These are phyloP conservation scores for Eulithis testata DNA, from an alignment of 2,888 invertebrate genomes.

Conservation along the genomic window DNA sequence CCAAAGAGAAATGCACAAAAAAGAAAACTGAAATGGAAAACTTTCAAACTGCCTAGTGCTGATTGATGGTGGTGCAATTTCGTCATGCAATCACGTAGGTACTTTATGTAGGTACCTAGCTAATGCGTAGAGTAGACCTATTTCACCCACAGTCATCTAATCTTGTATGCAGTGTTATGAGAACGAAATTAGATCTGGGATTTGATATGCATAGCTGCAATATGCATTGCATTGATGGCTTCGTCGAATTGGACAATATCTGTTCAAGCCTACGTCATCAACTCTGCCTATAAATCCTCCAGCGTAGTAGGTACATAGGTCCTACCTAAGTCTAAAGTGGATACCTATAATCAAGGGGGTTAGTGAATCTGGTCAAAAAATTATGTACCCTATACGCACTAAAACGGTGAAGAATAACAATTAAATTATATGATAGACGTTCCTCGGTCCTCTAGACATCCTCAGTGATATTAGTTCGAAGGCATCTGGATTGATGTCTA, in stretches of 20 bases:
- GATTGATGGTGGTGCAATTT: neutral
- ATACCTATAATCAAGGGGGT: too few relatives aligned
- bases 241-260: conserved; percentile 3
- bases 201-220: conserved; percentile 31
- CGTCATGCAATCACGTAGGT: neutral
- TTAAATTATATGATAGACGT: too few relatives aligned
- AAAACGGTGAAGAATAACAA: too few relatives aligned
- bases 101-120: neutral
- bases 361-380: too few relatives aligned
- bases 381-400: too few relatives aligned
- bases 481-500: neutral
- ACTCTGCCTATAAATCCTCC: neutral
- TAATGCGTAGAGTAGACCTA: neutral
- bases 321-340: too few relatives aligned
- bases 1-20: too few relatives aligned
- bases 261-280: neutral
- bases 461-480: neutral
- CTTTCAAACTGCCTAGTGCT: too few relatives aligned
- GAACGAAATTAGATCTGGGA: conserved; percentile 16
- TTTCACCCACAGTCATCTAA: conserved; percentile 2
- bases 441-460: too few relatives aligned
- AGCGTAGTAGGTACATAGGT: too few relatives aligned
- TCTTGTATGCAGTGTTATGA: conserved; percentile 16
- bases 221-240: conserved; percentile 8
- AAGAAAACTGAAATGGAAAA: too few relatives aligned